Base-by-base conservation (phyloP, 1,140 invertebrate species). In the Macrosteles quadrilineatus region DNA sequence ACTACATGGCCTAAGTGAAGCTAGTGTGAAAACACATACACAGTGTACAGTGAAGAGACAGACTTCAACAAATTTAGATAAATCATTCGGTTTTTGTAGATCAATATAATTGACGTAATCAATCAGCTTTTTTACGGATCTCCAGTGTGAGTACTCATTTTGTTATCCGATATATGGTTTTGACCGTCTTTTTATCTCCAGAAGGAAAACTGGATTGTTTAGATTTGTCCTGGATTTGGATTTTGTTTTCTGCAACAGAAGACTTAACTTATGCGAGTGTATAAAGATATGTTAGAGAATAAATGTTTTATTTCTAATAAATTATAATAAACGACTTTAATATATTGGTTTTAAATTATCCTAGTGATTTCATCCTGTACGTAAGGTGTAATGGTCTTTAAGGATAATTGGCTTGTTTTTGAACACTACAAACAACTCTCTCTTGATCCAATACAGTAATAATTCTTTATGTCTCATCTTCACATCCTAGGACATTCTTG, bases 1-100 rank as follows among this genome's bases (percentile, higher is more conserved):
- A 98, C 82, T 99, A 99, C 81, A 96, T 99, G 79, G 97, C 97
- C 76, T 99, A 93, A 36, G 19, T 17, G n/a, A 4, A 6, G n/a
- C 17, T 4, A 53, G n/a, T n/a, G 4, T 6, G n/a, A 4, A 53
- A 4, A 19, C 47, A 2, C 2, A 6, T 14, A 2, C 19, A 12
- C 36, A 40, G 57, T 64, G 62, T 40, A n/a, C 55, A 55, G 55
- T 69, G 50, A 68, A n/a, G 45, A 23, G 30, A 66, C n/a, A 14
- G 55, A 43, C 47, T 53, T 55, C 27, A 69, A 59, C 62, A 64
- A 69, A 69, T 69, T 69, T 40, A 59, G 17, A 21, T 62, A 27
- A 59, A 21, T 0, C n/a, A 21, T 57, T 57, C 59, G 12, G 30
- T 14, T 59, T 69, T 69, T 62, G 30, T 69, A 59, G 27, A 30